Evolutionary conservation across 2,888 invertebrate species (phyloP), one percentile per base, ranked within the genome.

Genomic region (Dione juno): DNA sequence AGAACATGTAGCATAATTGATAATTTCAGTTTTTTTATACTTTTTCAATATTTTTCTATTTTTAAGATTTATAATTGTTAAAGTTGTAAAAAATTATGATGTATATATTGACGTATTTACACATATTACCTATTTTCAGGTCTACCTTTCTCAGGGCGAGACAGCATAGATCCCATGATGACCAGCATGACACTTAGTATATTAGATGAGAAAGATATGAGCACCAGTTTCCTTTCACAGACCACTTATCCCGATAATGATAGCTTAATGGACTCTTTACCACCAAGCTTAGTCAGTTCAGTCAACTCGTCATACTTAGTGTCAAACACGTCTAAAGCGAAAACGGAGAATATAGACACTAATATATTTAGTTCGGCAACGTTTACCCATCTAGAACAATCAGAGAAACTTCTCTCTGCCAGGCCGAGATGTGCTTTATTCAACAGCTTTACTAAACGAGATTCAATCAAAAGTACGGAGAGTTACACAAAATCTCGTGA

Each of bases 131-230:
- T 14, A 19, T 53, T 82, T 83, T 1, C 82, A 91, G 91, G 86
- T 64, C 72, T 87, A 63, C 88, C 87, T 66, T 74, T 77, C 59
- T 80, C 88, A 74, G 88, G 87, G 7, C 88, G 92, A 5, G 89
- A 92, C 50, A 92, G 92, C 76, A 80, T 91, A 65, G 92, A 93
- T 74, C 92, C 89, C 1, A 89, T 93, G 89, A 84, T 91, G 87
- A 92, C 90, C 6, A 93, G 93, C 75, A 93, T 93, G 92, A 92
- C 93, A 0, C 85, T 92, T 21, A 93, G 93, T 70, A 93, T 93
- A 53, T 81, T 93, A 11, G 93, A 93, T 74, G 93, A 93, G 67
- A 93, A 93, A 68, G 93, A 94, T 75, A 94, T 94, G 93, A 93
- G 87, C 76, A 93, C 93, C 1, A 93, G 93, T 75, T 93, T 93